These are phyloP conservation scores for Leuctra nigra DNA, from an alignment of 2,888 invertebrate species.

Conservation along the genomic window DNA sequence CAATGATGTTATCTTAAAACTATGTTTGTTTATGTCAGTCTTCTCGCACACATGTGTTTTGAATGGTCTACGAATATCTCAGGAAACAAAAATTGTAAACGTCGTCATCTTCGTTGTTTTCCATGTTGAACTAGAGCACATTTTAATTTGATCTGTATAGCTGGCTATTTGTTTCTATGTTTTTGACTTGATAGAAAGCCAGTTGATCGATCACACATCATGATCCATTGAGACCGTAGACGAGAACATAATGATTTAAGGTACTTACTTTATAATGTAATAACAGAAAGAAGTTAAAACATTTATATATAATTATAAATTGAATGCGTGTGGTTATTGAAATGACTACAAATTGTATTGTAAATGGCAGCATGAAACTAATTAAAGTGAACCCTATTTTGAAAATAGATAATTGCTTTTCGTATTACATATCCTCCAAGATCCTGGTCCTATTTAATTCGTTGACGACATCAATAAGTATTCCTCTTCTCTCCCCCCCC, in stretches of 20 bases:
- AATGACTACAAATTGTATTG: too few relatives aligned
- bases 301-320: too few relatives aligned
- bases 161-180: background rate
- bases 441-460: too few relatives aligned
- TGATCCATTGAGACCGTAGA: background rate
- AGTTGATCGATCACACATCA: background rate
- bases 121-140: slow-evolving; percentile 18
- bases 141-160: background rate
- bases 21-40: slow-evolving; percentile 2
- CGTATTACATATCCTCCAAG: too few relatives aligned
- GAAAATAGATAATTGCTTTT: slow-evolving; percentile 19
- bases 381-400: slow-evolving; percentile 28
- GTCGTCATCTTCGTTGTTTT: slow-evolving; percentile 25
- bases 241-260: too few relatives aligned
- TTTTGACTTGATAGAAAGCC: background rate
- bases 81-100: slow-evolving; percentile 25
- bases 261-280: too few relatives aligned
- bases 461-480: too few relatives aligned
- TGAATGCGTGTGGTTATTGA: too few relatives aligned
- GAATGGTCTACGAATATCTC: slow-evolving; percentile 27
- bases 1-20: background rate
- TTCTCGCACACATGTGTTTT: slow-evolving; percentile 22
- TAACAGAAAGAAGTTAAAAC: too few relatives aligned
- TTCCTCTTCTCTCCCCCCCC: too few relatives aligned
- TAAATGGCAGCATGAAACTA: slow-evolving; percentile 25